phyloP scores from a whole-genome alignment of 1,140 invertebrate species.

The Bombus haemorrhoidalis region DNA sequence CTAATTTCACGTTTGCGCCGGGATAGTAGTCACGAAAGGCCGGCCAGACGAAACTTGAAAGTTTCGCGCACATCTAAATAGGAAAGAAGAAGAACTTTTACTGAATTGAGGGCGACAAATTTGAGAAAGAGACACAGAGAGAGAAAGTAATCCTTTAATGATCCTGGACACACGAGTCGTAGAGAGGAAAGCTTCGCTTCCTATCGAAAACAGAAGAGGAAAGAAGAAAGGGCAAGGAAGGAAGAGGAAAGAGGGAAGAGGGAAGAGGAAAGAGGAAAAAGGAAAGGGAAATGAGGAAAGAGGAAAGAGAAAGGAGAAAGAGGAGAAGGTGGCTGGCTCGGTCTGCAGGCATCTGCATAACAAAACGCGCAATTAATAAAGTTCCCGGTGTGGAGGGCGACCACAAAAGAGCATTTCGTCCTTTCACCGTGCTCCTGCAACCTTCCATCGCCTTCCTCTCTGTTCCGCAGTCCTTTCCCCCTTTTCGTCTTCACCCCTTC shows the following conservation, averaged over 20 bases:
- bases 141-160: background rate
- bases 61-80: background rate
- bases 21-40: background rate
- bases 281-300: slow-evolving; percentile 34
- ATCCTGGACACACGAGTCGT: too few species aligned
- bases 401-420: slow-evolving; percentile 81
- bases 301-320: slow-evolving; percentile 19
- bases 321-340: slow-evolving; percentile 65
- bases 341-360: slow-evolving; percentile 80
- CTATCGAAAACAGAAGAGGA: background rate
- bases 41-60: background rate
- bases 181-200: background rate
- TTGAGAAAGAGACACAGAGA: slow-evolving; percentile 31
- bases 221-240: background rate
- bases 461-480: background rate
- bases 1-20: background rate
- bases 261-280: background rate
- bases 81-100: slow-evolving; percentile 61
- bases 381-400: slow-evolving; percentile 72
- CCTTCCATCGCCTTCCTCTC: slow-evolving; percentile 32
- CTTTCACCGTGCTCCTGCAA: slow-evolving; percentile 76
- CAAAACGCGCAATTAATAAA: slow-evolving; percentile 83
- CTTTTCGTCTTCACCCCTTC: background rate
- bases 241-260: background rate
- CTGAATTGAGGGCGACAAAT: slow-evolving; percentile 73